phyloP scores from a whole-genome alignment of 23 tunicate genomes.

The Diplosoma virens region DNA sequence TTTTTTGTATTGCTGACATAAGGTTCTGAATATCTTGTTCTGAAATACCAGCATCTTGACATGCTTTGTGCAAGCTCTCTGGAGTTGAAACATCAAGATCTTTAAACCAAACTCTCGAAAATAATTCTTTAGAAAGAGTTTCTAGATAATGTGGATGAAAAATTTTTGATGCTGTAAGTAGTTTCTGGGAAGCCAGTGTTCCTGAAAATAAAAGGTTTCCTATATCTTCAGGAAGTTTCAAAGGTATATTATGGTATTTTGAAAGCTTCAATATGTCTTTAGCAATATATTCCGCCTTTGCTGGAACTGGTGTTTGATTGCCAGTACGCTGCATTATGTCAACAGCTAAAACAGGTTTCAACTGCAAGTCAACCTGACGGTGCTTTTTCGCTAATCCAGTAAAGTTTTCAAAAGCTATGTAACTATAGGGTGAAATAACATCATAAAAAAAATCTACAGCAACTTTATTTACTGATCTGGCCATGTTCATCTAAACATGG shows the following conservation, averaged over 20 bases:
- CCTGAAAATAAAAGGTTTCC: conserved; percentile 30
- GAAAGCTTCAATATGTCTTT: conserved; percentile 44
- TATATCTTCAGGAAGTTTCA: conserved; percentile 33
- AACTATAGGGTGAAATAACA: conserved; percentile 79
- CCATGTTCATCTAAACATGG: too few species aligned
- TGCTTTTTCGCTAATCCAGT: conserved; percentile 29
- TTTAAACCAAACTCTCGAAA: conserved; percentile 42
- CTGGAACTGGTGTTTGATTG: background rate
- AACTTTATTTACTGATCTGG: background rate
- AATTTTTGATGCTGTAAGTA: conserved; percentile 30
- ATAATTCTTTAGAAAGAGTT: conserved; percentile 28
- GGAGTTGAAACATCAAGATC: conserved; percentile 35
- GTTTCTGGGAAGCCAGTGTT: conserved; percentile 38
- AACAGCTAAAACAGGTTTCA: conserved; percentile 60
- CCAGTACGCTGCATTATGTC: conserved; percentile 53
- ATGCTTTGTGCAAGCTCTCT: conserved; percentile 45
- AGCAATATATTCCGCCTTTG: background rate
- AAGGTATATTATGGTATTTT: conserved; percentile 54
- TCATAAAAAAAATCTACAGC: conserved; percentile 80
- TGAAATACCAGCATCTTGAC: conserved; percentile 20
- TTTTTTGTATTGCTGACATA: background rate
- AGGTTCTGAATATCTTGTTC: background rate
- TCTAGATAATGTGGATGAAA: conserved; percentile 38
- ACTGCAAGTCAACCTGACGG: conserved; percentile 52
- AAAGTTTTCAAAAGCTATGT: conserved; percentile 62